A percentile compares a stretch with the other conserved stretches of the same genome.
These are phyloP conservation scores for Adineta ricciae DNA, from an alignment of 2,888 invertebrate genomes.

Conservation along the genomic window DNA sequence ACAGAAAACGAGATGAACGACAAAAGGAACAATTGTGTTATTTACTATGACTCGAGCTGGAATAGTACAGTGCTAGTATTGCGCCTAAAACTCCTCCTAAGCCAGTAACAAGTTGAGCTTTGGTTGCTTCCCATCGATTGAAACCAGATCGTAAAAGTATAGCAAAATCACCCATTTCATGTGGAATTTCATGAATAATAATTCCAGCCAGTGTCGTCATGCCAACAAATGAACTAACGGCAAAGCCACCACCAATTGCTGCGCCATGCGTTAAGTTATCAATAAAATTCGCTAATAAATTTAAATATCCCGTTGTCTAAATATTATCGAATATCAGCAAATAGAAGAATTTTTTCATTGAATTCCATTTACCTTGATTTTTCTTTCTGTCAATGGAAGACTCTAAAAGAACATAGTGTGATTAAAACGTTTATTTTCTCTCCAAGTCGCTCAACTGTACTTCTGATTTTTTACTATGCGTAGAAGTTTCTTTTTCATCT, in stretches of 20 bases:
- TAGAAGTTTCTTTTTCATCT: not conserved
- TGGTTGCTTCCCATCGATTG: slow-evolving; percentile 81
- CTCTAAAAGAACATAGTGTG: not conserved
- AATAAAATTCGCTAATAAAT: slow-evolving; percentile 85
- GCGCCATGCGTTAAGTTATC: slow-evolving; percentile 97
- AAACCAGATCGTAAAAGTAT: slow-evolving; percentile 79
- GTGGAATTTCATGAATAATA: slow-evolving; percentile 86
- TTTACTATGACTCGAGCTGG: slow-evolving; percentile 16
- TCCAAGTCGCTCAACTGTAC: not conserved
- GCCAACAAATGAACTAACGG: slow-evolving; percentile 75
- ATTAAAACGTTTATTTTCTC: not conserved
- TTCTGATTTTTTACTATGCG: not conserved
- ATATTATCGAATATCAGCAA: not conserved
- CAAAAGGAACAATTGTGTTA: not conserved
- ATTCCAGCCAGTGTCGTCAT: slow-evolving; percentile 85
- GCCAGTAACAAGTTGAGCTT: slow-evolving; percentile 61
- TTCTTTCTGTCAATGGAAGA: not conserved
- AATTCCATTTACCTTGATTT: not conserved
- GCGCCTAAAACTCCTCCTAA: slow-evolving; percentile 17
- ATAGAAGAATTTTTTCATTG: too few relatives aligned
- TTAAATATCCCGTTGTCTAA: slow-evolving; percentile 73
- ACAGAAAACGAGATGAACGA: not conserved
- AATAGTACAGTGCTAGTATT: slow-evolving; percentile 22
- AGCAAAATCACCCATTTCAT: slow-evolving; percentile 98
- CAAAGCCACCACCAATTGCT: slow-evolving; percentile 90